Conservation (phyloP, 2,113 vertebrate genomes). For the Gallinago undulata region DNA sequence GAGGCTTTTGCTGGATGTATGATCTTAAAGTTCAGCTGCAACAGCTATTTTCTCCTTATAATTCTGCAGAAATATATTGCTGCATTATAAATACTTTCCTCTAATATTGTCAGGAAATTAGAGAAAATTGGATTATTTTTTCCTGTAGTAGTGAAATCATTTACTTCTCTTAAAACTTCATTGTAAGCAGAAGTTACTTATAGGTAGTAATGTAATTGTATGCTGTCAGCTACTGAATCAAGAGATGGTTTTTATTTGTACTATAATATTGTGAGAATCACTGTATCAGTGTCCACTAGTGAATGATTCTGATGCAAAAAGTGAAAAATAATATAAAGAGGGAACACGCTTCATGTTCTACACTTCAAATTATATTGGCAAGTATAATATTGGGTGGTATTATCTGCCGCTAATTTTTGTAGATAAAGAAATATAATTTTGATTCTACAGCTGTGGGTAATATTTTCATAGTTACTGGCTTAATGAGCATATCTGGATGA, state of each 20-base stretch:
- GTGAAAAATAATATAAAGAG: background rate
- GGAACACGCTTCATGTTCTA: background rate
- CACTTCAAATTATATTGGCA: background rate
- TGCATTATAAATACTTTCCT: background rate
- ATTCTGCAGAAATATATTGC: background rate
- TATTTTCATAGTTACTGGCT: background rate
- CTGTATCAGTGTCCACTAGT: background rate
- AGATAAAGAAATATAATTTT: background rate
- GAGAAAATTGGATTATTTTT: background rate
- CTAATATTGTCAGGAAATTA: conserved; percentile 9
- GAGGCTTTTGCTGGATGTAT: background rate
- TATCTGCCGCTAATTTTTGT: background rate
- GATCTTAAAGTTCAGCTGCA: background rate
- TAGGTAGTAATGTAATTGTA: background rate
- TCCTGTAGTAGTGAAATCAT: background rate
- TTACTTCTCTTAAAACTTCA: background rate
- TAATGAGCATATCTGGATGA: background rate
- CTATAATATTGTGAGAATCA: background rate
- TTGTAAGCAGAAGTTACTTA: background rate
- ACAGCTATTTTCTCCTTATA: background rate
- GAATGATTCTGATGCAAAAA: background rate
- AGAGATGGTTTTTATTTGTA: background rate
- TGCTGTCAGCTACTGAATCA: background rate
- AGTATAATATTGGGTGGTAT: background rate
- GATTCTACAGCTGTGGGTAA: background rate